phyloP scores from a whole-genome alignment of 2,797 vertebrate species.

The Knipowitschia caucasica region DNA sequence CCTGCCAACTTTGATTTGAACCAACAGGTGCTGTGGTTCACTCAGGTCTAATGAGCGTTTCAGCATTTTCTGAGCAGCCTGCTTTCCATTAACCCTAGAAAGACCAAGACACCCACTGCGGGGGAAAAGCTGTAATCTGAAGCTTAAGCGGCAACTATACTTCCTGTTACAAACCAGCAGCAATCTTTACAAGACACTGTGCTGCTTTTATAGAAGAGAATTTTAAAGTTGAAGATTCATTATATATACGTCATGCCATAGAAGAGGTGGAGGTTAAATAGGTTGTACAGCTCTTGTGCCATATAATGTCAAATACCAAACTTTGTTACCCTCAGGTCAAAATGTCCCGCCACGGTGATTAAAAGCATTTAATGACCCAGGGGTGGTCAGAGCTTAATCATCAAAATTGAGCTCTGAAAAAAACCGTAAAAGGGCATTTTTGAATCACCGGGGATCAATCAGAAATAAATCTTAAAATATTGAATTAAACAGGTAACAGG shows the following conservation, averaged over 20 bases:
- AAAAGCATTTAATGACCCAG: background rate
- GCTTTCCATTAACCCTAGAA: slow-evolving; percentile 31
- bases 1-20: slow-evolving; percentile 6
- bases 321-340: too few relatives aligned
- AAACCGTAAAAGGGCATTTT: too few relatives aligned
- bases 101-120: slow-evolving; percentile 18
- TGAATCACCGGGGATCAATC: too few relatives aligned
- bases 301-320: background rate
- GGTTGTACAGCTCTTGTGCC: background rate
- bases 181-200: slow-evolving; percentile 20
- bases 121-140: slow-evolving; percentile 19
- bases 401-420: too few relatives aligned
- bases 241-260: background rate
- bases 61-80: slow-evolving; percentile 12
- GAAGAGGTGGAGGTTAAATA: background rate
- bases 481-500: too few relatives aligned
- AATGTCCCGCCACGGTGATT: too few relatives aligned
- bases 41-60: slow-evolving; percentile 4
- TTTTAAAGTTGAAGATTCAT: slow-evolving; percentile 9
- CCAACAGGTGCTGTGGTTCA: slow-evolving; percentile 20
- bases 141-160: slow-evolving; percentile 11
- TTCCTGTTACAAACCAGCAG: slow-evolving; percentile 14
- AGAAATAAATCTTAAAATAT: too few relatives aligned
- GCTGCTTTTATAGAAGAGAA: slow-evolving; percentile 17
- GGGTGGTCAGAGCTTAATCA: too few relatives aligned